Base-by-base conservation (phyloP, 2,113 vertebrate genomes). In the Platichthys flesus region DNA sequence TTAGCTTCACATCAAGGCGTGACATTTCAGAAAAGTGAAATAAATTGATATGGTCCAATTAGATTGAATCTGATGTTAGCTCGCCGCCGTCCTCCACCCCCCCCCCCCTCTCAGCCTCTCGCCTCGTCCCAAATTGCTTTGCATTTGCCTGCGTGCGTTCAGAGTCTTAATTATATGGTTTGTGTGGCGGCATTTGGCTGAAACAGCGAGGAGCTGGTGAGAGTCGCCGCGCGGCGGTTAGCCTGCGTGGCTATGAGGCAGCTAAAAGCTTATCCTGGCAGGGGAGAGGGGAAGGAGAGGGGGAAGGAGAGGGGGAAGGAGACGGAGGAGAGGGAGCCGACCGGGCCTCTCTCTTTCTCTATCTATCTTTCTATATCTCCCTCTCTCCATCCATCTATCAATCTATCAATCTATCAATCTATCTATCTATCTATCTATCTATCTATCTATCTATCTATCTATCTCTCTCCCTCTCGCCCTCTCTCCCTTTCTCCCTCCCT, bases 1-100 rank as follows among this genome's bases (percentile, higher is more conserved):
- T 93, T 93, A 91, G 90, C 93, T 92, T 92, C 84, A 85, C 87
- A 74, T 85, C 76, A 84, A 93, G 93, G 85, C 81, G 81, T 94
- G 93, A 94, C 94, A 94, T 94, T 94, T 94, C 82, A 89, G 58
- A 93, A 93, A 94, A 90, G 91, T 81, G 89, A 93, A 93, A 93
- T 94, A 93, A 94, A 94, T 94, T 93, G 90, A 94, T 94, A 92
- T 90, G 84, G 90, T 81, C 85, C 92, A 93, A 92, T 94, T 94
- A 93, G 91, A 92, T 89, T 92, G 90, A 82, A 90, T 85, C 90
- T 1, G 26, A 75, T 5, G 79, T 76, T 71, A 64, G 77, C 86
- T 80, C 40, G 23, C 71, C 71, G n/a, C n/a, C n/a, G n/a, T 3
- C 51, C 54, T 60, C 74, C 56, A 58, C 16, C 62, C 35, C 65